Percentiles rank a stretch among this genome's conserved stretches.
Conservation (phyloP, 1,140 invertebrate species). For the Bombus fervidus region DNA sequence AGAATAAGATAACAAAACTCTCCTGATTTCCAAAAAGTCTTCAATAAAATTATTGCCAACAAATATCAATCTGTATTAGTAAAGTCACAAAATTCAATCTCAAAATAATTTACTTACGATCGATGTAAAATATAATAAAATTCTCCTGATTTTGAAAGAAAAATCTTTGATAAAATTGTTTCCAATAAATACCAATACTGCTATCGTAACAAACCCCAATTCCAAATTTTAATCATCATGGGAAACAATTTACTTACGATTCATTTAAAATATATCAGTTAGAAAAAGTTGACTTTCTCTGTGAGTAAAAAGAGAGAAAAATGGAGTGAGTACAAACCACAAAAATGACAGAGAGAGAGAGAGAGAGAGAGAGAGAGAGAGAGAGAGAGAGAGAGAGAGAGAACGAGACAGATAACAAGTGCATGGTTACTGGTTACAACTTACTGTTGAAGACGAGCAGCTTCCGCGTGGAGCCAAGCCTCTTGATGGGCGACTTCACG, state of each 20-base stretch:
- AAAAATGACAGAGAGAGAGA: neutral
- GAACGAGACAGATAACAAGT: neutral
- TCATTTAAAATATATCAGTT: neutral
- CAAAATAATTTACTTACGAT: neutral
- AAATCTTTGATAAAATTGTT: neutral
- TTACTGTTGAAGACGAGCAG: slow-evolving; percentile 90
- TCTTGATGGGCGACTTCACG: slow-evolving; percentile 88
- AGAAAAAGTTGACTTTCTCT: slow-evolving; percentile 23
- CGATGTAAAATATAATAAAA: neutral
- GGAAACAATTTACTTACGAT: neutral
- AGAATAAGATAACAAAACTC: neutral
- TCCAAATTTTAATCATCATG: neutral
- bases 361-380: neutral
- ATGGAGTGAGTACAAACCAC: neutral
- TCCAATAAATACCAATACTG: neutral
- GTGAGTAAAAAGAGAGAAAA: neutral
- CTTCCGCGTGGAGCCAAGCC: slow-evolving; percentile 90
- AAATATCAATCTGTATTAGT: neutral
- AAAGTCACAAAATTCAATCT: too few species aligned
- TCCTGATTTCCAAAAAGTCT: neutral
- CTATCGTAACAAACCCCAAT: neutral
- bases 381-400: neutral
- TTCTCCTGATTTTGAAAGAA: neutral
- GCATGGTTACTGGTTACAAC: slow-evolving; percentile 74
- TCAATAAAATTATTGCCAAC: neutral